Evolutionary conservation across 53 echinoderm and acorn worm genomes (phyloP), one percentile per base, ranked within the genome.

Genomic region (Luidia sarsii): DNA sequence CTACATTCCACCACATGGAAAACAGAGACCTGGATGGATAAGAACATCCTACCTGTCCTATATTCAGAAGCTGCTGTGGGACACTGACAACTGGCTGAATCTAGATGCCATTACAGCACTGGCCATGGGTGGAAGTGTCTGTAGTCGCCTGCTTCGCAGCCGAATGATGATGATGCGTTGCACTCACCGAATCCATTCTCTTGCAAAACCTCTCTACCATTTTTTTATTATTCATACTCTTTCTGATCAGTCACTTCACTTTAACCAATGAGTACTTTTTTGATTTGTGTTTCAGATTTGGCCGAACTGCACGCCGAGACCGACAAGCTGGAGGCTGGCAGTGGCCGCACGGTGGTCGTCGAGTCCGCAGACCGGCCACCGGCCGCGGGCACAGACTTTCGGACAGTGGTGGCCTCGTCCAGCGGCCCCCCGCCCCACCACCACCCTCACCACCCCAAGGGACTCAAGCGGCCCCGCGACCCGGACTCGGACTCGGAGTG

Each of bases 231-330:
- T n/a, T n/a, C n/a, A n/a, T n/a, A n/a, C n/a, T n/a, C n/a, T n/a
- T n/a, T 25, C 0, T 56, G 28, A 55, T 11, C 0, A 1, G 24
- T 21, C 10, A 7, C 28, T 55, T 23, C 2, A 53, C 8, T 7
- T 32, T 18, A 64, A 15, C 33, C 15, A 4, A n/a, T 43, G 28
- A 25, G 24, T 19, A 13, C 22, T n/a, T n/a, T n/a, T n/a, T n/a
- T n/a, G n/a, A n/a, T 41, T 41, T 41, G 41, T 41, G 41, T 41
- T 28, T 57, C 41, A 88, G 88, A 88, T 56, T 27, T 88, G 33
- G 88, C 82, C 68, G 88, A 82, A 54, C 31, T 88, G 10, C 69
- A 64, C 3, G 82, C 68, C 23, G 68, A 82, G 50, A 50, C 75
- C 19, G 13, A 88, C 18, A 65, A 61, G 61, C 48, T 77, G 41